A percentile compares a stretch with the other conserved stretches of the same genome.
Conservation (phyloP, 2,113 vertebrate species). For the Larimichthys crocea region DNA sequence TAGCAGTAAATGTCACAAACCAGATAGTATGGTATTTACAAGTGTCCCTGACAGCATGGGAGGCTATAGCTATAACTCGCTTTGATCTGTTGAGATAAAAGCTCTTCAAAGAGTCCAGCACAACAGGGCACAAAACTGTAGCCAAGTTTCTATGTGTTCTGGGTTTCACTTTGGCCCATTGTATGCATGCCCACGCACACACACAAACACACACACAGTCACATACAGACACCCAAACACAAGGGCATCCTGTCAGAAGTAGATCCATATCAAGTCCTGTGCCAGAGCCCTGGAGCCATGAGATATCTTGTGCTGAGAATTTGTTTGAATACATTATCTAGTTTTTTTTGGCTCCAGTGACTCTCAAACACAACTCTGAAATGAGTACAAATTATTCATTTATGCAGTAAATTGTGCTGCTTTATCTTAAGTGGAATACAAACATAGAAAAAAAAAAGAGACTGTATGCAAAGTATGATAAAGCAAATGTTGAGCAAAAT, state of each 20-base stretch:
- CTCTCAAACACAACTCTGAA: constrained; percentile 48
- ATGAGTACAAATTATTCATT: constrained; percentile 50
- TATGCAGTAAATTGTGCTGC: constrained; percentile 6
- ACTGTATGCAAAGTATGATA: not conserved
- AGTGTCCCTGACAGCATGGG: constrained; percentile 27
- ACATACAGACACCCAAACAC: constrained; percentile 37
- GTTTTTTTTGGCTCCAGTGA: constrained; percentile 38
- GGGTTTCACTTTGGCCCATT: constrained; percentile 39
- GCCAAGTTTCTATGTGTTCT: constrained; percentile 55
- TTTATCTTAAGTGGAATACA: constrained; percentile 2
- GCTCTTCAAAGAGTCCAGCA: constrained; percentile 41
- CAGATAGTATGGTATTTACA: constrained; percentile 15
- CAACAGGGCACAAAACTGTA: constrained; percentile 45
- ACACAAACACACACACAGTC: not conserved
- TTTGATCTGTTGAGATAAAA: constrained; percentile 49
- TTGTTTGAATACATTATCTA: constrained; percentile 54
- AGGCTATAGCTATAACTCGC: constrained; percentile 6
- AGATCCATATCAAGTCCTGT: constrained; percentile 59
- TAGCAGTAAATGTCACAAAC: constrained; percentile 20
- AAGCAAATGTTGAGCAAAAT: not conserved
- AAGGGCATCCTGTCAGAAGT: constrained; percentile 68
- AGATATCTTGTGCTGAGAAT: constrained; percentile 50
- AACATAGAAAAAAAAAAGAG: not conserved
- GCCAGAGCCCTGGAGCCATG: constrained; percentile 62
- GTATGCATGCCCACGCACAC: constrained; percentile 9